Evolutionary conservation across 2,797 vertebrate species (phyloP), one percentile per base, ranked within the genome.

Genomic region (Dromococcyx pavoninus): DNA sequence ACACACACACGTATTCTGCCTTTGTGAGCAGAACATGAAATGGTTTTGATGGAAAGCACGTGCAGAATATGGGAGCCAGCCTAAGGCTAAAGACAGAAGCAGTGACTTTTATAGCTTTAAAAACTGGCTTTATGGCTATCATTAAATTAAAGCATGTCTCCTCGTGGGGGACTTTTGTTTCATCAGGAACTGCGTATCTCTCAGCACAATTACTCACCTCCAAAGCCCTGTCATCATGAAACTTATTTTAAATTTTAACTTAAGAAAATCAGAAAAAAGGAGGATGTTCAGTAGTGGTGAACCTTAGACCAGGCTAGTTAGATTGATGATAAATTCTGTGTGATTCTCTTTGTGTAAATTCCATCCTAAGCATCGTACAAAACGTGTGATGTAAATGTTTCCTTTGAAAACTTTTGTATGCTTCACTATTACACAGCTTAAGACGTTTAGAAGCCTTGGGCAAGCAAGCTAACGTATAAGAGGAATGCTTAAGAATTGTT

Each of bases 401-500:
- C 97, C 97, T 98, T 97, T 97, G 97, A 97, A 98, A 98, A 98
- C 97, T 98, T 98, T 96, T 97, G 96, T 97, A 94, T 28, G 88
- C 94, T 97, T 97, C 96, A 94, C 65, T 94, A 97, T 96, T 96
- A 94, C 97, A 96, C 94, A 98, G 98, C 97, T 97, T 98, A 97
- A 89, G 95, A 98, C 97, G 96, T 97, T 97, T 98, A 97, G 98
- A 96, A 98, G 97, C 98, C 97, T 97, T 97, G 96, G 97, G 97
- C 96, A 93, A 97, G 94, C 98, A 93, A 97, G 95, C 97, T 71
- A 97, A 98, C 97, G 94, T 98, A 75, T 94, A 92, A 97, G 97
- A 97, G 97, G 94, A 98, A 97, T 67, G 94, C 95, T 98, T 97
- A 97, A 96, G 95, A 98, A 98, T 94, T 85, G 94, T 97, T 98